phyloP scores from a whole-genome alignment of 2,797 vertebrate species.

The Alexandromys oeconomus region DNA sequence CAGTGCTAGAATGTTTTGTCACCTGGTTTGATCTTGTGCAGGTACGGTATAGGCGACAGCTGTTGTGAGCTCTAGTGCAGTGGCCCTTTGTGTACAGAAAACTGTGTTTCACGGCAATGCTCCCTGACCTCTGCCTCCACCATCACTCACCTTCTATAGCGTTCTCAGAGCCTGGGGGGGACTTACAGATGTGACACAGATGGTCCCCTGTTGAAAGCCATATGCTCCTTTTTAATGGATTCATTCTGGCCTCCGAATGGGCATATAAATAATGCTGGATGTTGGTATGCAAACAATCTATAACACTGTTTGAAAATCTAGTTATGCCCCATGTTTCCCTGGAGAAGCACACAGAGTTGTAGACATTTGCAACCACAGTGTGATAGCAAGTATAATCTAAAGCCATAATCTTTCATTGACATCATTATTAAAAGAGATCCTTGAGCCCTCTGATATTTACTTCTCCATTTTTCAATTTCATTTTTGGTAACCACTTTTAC shows the following conservation, averaged over 20 bases:
- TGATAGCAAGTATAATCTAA: not conserved
- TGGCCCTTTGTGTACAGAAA: not conserved
- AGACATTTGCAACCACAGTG: not conserved
- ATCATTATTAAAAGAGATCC: not conserved
- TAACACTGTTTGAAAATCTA: not conserved
- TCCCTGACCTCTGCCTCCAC: not conserved
- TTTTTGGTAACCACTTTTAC: not conserved
- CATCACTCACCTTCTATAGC: not conserved
- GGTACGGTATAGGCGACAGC: not conserved
- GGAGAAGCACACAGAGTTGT: not conserved
- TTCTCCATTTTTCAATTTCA: not conserved
- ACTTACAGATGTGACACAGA: not conserved
- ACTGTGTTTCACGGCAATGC: too few species aligned
- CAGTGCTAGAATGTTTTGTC: not conserved
- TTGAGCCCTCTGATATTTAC: not conserved
- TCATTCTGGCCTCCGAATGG: not conserved
- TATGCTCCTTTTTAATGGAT: not conserved
- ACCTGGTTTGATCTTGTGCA: not conserved
- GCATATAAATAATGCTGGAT: not conserved
- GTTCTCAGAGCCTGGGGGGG: too few species aligned
- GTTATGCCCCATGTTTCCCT: not conserved
- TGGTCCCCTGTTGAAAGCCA: not conserved
- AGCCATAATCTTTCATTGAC: not conserved
- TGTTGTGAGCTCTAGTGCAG: not conserved
- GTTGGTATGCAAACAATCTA: not conserved